Evolutionary conservation across 2,888 invertebrate genomes (phyloP).

Genomic region (Busseola fusca): DNA sequence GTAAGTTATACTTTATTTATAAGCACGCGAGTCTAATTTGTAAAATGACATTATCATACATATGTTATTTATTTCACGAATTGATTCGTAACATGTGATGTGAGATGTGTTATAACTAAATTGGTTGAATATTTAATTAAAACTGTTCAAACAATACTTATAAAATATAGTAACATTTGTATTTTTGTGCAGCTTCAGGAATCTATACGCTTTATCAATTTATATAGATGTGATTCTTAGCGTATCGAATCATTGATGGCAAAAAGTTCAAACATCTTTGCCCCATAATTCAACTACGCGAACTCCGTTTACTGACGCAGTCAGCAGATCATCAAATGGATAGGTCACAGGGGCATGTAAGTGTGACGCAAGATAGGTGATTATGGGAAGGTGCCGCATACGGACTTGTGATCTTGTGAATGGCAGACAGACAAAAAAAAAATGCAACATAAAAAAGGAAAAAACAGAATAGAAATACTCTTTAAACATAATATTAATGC

Average conservation of each 20-base stretch:
- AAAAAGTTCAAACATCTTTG: no score
- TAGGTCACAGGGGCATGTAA: no score
- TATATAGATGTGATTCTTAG: background rate
- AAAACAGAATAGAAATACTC: no score
- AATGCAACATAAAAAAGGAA: background rate
- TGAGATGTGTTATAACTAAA: slow-evolving; percentile 1
- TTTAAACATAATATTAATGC: no score
- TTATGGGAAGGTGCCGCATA: no score
- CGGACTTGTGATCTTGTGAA: background rate
- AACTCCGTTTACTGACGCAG: no score
- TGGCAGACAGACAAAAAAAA: background rate
- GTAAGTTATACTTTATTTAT: slow-evolving; percentile 5
- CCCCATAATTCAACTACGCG: no score
- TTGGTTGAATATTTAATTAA: slow-evolving; percentile 5
- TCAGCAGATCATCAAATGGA: no score
- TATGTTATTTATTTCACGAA: slow-evolving; percentile 2
- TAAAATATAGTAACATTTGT: background rate
- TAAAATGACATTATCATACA: slow-evolving; percentile 6
- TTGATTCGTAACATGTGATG: slow-evolving; percentile 1
- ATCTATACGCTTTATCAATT: no score
- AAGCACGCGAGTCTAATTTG: slow-evolving; percentile 18
- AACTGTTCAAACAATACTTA: background rate
- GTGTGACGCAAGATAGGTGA: no score
- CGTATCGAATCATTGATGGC: no score
- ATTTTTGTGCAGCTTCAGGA: background rate